Evolutionary conservation across 2,113 vertebrate species (phyloP), one percentile per base, ranked within the genome.

Genomic region (Leucopsar rothschildi): DNA sequence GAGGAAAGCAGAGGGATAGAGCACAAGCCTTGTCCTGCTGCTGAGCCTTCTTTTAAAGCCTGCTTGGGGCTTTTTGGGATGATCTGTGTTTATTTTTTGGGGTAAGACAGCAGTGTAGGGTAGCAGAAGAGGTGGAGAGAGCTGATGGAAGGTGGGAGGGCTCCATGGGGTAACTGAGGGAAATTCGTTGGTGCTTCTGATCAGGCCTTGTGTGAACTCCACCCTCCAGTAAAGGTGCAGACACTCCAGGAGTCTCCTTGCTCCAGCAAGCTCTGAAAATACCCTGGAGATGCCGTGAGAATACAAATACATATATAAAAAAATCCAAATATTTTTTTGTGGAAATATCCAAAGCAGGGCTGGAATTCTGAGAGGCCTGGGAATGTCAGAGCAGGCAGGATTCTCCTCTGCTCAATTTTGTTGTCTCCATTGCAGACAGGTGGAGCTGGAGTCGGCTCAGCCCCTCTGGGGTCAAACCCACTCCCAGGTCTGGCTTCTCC

Each of bases 361-460:
- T 91, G 64, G 44, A 50, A 20, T 15, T 22, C 28, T 25, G 39
- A 52, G 40, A 10, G 50, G 3, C 9, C 11, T 70, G n/a, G 35
- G 29, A 18, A 25, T 3, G 2, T 29, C 0, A 23, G 9, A 50
- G 1, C 1, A 0, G 1, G 6, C 8, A 6, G 21, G 35, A 12
- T 47, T 35, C 9, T 31, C 2, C 60, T 29, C 9, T 53, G n/a
- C 50, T 77, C 6, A 0, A 17, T 0, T 61, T 49, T 39, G 24
- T 27, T 68, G 47, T 82, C 56, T 71, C 55, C 9, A 0, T 88
- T 18, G 4, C 96, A 99, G 99, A 98, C 45, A 99, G 98, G 88
- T 99, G 99, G 99, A n/a, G 22, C 0, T 99, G 99, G 99, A 98
- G 95, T 18, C 97, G 98, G 29, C 63, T 99, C 47, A 99, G 50